Conservation (phyloP, 1,140 invertebrate species). For the Aphidius gifuensis region DNA sequence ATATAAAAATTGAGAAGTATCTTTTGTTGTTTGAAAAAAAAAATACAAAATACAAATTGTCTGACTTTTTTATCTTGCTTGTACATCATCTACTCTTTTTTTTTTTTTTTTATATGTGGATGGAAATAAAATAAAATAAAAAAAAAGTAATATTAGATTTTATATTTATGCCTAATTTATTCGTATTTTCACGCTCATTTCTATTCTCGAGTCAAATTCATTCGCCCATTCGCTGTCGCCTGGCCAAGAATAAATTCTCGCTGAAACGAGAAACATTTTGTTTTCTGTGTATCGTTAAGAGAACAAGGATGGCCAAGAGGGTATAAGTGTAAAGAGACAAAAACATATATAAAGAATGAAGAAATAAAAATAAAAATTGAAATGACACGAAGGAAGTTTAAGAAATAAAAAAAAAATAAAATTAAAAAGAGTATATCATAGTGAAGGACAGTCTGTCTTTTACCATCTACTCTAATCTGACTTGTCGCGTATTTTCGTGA, state of each 20-base stretch:
- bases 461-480: slow-evolving; percentile 6
- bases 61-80: too few species aligned
- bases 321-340: slow-evolving; percentile 5
- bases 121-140: too few species aligned
- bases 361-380: slow-evolving; percentile 1
- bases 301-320: too few species aligned
- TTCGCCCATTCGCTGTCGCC: slow-evolving; percentile 1
- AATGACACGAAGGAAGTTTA: neutral
- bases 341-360: neutral
- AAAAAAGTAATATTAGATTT: too few species aligned
- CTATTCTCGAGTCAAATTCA: neutral
- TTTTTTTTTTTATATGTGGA: too few species aligned
- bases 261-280: slow-evolving; percentile 22
- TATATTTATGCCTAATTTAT: too few species aligned
- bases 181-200: too few species aligned
- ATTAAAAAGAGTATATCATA: neutral
- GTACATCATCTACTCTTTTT: too few species aligned
- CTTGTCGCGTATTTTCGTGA: slow-evolving; percentile 15
- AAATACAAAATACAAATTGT: too few species aligned
- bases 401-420: slow-evolving; percentile 2
- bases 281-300: slow-evolving; percentile 10
- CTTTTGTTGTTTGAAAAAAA: too few species aligned
- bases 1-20: too few species aligned
- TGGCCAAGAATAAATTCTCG: slow-evolving; percentile 20
- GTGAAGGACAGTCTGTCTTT: neutral